Evolutionary conservation across 2,797 vertebrate genomes (phyloP).

Genomic region (Anas bahamensis): DNA sequence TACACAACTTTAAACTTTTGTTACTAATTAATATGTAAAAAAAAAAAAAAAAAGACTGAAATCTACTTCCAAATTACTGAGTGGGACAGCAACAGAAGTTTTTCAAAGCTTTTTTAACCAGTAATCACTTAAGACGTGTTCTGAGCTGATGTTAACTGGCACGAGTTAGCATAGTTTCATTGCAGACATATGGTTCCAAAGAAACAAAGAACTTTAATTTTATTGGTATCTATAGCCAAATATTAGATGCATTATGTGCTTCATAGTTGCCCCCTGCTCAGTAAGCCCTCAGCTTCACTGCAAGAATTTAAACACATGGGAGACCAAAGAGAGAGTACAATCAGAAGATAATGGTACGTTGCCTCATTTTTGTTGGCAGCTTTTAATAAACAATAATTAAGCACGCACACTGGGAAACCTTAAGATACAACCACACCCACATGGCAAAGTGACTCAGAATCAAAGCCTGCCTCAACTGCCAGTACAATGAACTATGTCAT

Average conservation of each 20-base stretch:
- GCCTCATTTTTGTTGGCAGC: conserved; percentile 51
- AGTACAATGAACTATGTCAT: not conserved
- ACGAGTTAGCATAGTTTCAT: not conserved
- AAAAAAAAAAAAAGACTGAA: not conserved
- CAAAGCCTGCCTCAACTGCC: not conserved
- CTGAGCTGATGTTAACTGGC: not conserved
- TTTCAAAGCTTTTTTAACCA: not conserved
- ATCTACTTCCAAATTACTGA: not conserved
- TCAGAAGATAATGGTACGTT: conserved; percentile 17
- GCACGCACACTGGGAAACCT: conserved; percentile 20
- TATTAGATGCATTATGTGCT: not conserved
- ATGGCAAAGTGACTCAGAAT: conserved; percentile 37
- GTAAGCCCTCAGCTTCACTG: not conserved
- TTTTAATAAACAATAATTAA: conserved; percentile 55
- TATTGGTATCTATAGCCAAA: not conserved
- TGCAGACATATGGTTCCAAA: not conserved
- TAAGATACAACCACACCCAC: conserved; percentile 48
- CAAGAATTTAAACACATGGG: not conserved
- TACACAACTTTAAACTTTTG: not conserved
- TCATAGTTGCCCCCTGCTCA: not conserved
- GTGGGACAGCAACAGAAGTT: not conserved
- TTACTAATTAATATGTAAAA: not conserved
- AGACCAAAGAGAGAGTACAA: not conserved
- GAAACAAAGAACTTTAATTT: not conserved
- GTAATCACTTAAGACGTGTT: not conserved